These are phyloP conservation scores for Dendrocincla fuliginosa DNA, from an alignment of 2,797 vertebrate species.

Conservation along the genomic window DNA sequence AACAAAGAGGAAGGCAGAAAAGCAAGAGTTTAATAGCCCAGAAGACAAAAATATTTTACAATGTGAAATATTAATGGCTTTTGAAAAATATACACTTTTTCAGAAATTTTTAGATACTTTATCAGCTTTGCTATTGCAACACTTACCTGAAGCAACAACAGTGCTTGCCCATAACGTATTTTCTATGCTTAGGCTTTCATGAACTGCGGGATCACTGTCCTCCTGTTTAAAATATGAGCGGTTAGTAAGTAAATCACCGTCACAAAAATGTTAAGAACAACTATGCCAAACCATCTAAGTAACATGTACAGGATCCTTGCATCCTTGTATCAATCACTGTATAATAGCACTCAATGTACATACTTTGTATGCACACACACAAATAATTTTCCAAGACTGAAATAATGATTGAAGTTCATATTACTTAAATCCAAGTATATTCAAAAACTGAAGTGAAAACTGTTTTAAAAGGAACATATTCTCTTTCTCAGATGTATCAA, in stretches of 20 bases:
- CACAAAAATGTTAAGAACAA: not conserved
- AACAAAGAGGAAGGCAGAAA: not conserved
- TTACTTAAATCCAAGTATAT: not conserved
- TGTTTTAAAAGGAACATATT: not conserved
- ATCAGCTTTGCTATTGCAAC: not conserved
- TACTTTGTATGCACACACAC: not conserved
- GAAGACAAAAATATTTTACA: not conserved
- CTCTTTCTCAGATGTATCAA: not conserved
- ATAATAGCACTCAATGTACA: not conserved
- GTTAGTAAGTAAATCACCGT: not conserved
- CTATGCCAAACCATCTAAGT: not conserved
- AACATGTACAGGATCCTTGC: not conserved
- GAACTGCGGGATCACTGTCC: conserved; percentile 89
- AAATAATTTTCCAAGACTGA: not conserved
- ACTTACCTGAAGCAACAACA: conserved; percentile 92
- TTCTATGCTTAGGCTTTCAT: conserved; percentile 95
- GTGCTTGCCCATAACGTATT: conserved; percentile 98
- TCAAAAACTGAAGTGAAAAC: not conserved
- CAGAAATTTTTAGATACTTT: not conserved
- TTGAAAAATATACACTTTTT: not conserved
- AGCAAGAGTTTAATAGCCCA: not conserved
- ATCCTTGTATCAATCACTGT: not conserved
- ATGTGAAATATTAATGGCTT: not conserved
- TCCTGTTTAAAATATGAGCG: conserved; percentile 79
- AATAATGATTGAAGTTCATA: not conserved